Base-by-base conservation (phyloP, 2,797 vertebrate species). In the Coranthus polyacanthus region DNA sequence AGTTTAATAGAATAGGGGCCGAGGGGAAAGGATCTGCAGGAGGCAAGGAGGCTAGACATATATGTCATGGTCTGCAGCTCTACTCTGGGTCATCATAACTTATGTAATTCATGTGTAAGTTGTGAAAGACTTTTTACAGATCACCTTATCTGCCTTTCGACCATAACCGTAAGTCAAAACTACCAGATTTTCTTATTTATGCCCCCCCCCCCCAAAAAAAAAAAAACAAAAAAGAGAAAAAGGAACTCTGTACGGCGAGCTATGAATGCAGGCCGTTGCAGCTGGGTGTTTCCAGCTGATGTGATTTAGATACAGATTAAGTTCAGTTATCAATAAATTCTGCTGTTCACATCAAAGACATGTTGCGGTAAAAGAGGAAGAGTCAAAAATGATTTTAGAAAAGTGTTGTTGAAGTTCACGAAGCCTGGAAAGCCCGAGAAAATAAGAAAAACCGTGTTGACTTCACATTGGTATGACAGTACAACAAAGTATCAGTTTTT, bases 251-350 rank as follows among this genome's bases (percentile, higher is more conserved):
- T 45, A 20, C 57, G 22, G 11, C 50, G 20, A 42, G n/a, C 39
- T 2, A 0, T 7, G 12, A 54, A 42, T 39, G 54, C 62, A 21
- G 24, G 6, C 17, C 3, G 4, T 36, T 38, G 10, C 21, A 59
- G 39, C 32, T 24, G 1, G 22, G 37, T 60, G 43, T 32, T 58
- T 54, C 34, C 52, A 45, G 46, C 54, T 38, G 50, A 15, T 44
- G 47, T 37, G 64, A 78, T 72, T 57, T 56, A 66, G 55, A 50
- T 62, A 32, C 7, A 52, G 63, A 66, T 77, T 65, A 50, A 70
- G 71, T 81, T 87, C 51, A 80, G 26, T 80, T 81, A 80, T 76
- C 58, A 69, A 72, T 64, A 37, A 75, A 70, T 61, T 55, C 75
- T 81, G 69, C 32, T 77, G 64, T 79, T 73, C 66, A 73, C 72